These are phyloP conservation scores for Acanthococcus lagerstroemiae DNA, from an alignment of 2,888 invertebrate species.

Conservation along the genomic window DNA sequence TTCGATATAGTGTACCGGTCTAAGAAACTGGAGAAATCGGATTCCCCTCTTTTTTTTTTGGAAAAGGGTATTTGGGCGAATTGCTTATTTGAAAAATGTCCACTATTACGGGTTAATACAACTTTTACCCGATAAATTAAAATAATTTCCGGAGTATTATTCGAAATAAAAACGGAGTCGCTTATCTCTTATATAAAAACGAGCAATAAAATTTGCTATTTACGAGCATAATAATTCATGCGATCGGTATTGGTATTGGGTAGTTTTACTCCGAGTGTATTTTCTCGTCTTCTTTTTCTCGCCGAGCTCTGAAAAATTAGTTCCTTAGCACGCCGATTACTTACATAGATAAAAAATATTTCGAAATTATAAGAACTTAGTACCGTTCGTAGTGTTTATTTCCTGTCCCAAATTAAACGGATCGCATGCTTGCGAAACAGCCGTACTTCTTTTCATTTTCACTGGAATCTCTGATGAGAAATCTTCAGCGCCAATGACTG, in stretches of 20 bases:
- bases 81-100: slow-evolving; percentile 20
- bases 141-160: slow-evolving; percentile 25
- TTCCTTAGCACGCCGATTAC: no score
- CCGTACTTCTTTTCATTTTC: no score
- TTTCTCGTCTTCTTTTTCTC: no score
- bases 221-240: slow-evolving; percentile 21
- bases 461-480: no score
- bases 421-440: no score
- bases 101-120: slow-evolving; percentile 19
- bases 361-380: no score
- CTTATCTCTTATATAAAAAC: slow-evolving; percentile 16
- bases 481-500: no score
- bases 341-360: no score
- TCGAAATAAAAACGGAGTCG: slow-evolving; percentile 22
- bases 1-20: slow-evolving; percentile 21
- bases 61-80: slow-evolving; percentile 17
- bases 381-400: no score
- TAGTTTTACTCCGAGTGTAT: no score
- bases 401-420: no score
- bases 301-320: no score
- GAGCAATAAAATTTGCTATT: slow-evolving; percentile 19
- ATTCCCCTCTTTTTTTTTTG: slow-evolving; percentile 2
- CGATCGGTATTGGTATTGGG: background rate
- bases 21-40: slow-evolving; percentile 19
- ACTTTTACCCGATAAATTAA: slow-evolving; percentile 22